Base-by-base conservation (phyloP, 2,888 invertebrate genomes). In the Ichneumon xanthorius region DNA sequence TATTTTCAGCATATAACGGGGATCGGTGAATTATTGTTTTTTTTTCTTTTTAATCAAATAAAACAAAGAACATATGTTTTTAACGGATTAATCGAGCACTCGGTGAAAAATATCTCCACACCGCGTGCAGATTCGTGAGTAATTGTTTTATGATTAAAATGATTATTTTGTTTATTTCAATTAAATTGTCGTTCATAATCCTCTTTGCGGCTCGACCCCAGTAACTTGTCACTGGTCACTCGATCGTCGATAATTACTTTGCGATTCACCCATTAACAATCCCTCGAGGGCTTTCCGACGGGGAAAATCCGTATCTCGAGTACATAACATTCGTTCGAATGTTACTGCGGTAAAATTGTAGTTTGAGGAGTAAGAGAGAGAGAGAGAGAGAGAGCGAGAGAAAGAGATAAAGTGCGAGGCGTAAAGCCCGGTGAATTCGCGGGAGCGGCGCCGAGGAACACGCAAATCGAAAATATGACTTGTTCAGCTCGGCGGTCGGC, bases 401-500 rank as follows among this genome's bases (percentile, higher is more conserved):
- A 55, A 22, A 63, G 68, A 80, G 70, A 53, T 9, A n/a, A 33
- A 55, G 37, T 1, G 58, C 50, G 58, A 73, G 68, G 77, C 48
- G 33, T 48, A 65, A 68, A 78, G 79, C 61, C 50, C 68, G 50
- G 67, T 61, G 48, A 73, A 73, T 68, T 73, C 40, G 5, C 72
- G 73, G 58, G 53, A 9, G 40, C 65, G 61, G 48, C 63, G 72
- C 71, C 19, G 48, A 72, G 48, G 67, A 76, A 14, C 72, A 63
- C 48, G 73, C 55, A 22, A 80, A 82, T 80, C 76, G 53, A 26
- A 72, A 80, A 73, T 77, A 45, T 88, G 84, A 77, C 77, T 86
- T 19, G 80, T 70, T 87, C 76, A 78, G 86, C 82, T 81, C 90
- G 90, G 73, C 88, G 88, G 91, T 89, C 88, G 86, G 86, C 90